Base-by-base conservation (phyloP, 2,888 invertebrate species). In the Dolichopus griseipennis region DNA sequence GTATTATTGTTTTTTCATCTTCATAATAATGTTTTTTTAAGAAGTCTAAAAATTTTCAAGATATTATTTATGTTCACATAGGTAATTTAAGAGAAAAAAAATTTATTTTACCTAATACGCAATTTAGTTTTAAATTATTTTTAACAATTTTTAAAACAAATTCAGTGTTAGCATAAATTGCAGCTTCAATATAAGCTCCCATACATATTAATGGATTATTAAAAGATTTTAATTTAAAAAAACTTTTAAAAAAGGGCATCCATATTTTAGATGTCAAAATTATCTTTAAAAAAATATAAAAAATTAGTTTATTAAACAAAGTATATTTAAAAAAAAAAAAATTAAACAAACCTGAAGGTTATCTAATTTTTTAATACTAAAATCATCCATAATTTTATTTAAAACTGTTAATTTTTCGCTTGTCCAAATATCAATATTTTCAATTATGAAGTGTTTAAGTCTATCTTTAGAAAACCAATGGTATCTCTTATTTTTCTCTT, bases 141-240 rank as follows among this genome's bases (percentile, higher is more conserved):
- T 73, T 71, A 41, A 74, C 72, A 69, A 85, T 76, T 69, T 83
- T 79, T 34, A 86, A 75, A 18, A 80, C 79, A 65, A 85, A 80
- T 75, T 81, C 69, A 72, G 84, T 80, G 77, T 85, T 73, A n/a
- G 87, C 88, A 79, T 90, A 92, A 18, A 91, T 80, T 0, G 90
- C 86, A 65, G 90, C 90, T 80, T 93, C 92, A 72, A 90, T 84
- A 73, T 87, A 87, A 27, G 90, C 88, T 0, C 88, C 86, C 68
- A 93, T 88, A 68, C 89, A 87, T 6, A 92, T 79, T 1, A 88
- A 81, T 0, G 90, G 87, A 74, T 86, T 84, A 0, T 83, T 81
- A 20, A 88, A 83, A 64, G 81, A 82, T 62, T 81, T 82, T 0
- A 85, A 82, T n/a, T 18, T n/a, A 20, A 64, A 37, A 34, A 91